Conservation (phyloP, 2,113 vertebrate species). For the Euleptes europaea region DNA sequence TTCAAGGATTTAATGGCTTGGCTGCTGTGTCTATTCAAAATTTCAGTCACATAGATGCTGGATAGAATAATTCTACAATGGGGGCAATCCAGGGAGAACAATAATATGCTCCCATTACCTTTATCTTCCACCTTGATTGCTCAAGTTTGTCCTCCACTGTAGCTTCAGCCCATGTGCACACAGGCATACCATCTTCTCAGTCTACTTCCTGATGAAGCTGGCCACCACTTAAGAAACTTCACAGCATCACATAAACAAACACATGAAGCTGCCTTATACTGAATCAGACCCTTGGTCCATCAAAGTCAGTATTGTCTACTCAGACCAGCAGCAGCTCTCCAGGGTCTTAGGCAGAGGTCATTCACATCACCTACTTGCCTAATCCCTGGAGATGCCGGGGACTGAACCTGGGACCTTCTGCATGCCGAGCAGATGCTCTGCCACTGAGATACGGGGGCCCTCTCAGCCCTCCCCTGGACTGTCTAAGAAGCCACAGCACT, state of each 20-base stretch:
- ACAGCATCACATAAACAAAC: background rate
- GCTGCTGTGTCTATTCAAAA: slow-evolving; percentile 5
- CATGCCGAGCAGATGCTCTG: too few species aligned
- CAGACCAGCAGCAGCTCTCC: too few species aligned
- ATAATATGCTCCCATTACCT: slow-evolving; percentile 1
- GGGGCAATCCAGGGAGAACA: background rate
- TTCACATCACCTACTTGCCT: too few species aligned
- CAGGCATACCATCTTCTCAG: background rate
- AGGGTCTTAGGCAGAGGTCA: too few species aligned
- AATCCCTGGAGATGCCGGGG: too few species aligned
- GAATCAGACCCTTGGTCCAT: too few species aligned
- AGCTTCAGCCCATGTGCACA: background rate
- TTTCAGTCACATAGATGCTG: slow-evolving; percentile 5
- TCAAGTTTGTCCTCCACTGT: background rate
- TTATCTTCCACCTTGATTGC: background rate
- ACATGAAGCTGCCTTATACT: too few species aligned
- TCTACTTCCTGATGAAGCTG: background rate
- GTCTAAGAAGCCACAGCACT: too few species aligned
- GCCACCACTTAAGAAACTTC: background rate
- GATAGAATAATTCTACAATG: background rate
- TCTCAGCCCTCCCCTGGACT: too few species aligned
- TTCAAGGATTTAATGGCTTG: slow-evolving; percentile 10
- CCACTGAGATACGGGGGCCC: too few species aligned
- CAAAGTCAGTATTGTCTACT: too few species aligned
- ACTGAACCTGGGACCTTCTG: too few species aligned